Evolutionary conservation across 2,888 invertebrate species (phyloP).

Genomic region (Adineta ricciae): DNA sequence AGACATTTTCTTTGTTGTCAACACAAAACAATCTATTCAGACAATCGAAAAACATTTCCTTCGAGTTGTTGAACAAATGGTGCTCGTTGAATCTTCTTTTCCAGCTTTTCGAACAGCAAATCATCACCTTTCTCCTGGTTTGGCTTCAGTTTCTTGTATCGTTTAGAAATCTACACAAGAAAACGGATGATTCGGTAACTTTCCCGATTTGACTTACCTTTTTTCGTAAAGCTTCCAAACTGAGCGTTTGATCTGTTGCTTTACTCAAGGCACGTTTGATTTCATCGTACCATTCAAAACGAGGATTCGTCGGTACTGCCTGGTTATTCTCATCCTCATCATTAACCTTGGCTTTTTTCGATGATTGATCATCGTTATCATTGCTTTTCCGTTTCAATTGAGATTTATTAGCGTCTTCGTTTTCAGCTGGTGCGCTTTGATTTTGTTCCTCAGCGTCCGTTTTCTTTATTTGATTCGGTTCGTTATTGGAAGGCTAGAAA

Average conservation of each 20-base stretch:
- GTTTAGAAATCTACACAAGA: neutral
- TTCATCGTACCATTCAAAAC: conserved; percentile 21
- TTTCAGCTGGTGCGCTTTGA: neutral
- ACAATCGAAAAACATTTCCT: neutral
- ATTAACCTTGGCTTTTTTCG: too few relatives aligned
- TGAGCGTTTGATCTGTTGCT: neutral
- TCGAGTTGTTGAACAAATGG: neutral
- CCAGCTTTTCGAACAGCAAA: neutral
- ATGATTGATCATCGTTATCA: neutral
- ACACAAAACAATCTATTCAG: neutral
- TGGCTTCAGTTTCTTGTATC: conserved; percentile 6
- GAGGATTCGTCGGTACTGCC: neutral
- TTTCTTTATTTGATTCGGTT: neutral
- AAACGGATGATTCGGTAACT: neutral
- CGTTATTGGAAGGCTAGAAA: neutral
- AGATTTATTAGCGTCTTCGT: neutral
- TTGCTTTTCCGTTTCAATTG: neutral
- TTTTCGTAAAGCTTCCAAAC: neutral
- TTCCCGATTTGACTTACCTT: neutral
- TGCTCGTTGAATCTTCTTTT: conserved; percentile 1
- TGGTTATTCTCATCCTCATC: neutral
- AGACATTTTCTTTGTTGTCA: too few relatives aligned
- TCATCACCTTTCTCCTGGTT: neutral
- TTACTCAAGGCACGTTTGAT: neutral
- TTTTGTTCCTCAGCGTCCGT: neutral